A percentile compares a stretch with the other conserved stretches of the same genome.
Conservation (phyloP, 2,113 vertebrate genomes). For the Zapornia atra region DNA sequence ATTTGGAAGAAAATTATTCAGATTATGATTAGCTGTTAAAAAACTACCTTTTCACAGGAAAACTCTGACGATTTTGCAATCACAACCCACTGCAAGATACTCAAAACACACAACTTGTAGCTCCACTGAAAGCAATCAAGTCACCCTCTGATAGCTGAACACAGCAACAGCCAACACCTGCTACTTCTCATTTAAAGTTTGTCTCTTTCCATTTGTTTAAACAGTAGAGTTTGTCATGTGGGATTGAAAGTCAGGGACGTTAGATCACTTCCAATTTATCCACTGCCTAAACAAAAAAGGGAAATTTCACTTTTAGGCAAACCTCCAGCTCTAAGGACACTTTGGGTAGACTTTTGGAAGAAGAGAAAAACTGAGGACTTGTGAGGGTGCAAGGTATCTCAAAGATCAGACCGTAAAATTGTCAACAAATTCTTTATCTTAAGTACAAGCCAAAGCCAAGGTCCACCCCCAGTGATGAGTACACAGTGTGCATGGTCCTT, state of each 20-base stretch:
- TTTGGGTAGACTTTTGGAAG: background rate
- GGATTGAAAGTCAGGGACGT: background rate
- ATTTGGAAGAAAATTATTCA: conserved; percentile 44
- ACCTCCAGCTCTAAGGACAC: background rate
- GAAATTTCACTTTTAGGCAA: background rate
- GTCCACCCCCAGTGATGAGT: background rate
- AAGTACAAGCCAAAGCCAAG: background rate
- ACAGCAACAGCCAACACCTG: background rate
- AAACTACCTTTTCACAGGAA: conserved; percentile 1
- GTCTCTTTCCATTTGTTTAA: background rate
- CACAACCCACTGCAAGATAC: background rate
- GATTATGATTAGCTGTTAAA: conserved; percentile 16
- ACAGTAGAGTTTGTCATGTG: background rate
- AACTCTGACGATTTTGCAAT: conserved; percentile 4
- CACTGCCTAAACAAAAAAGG: background rate
- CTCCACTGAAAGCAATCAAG: background rate
- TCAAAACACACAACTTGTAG: background rate
- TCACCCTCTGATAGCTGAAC: background rate
- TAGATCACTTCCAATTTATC: background rate
- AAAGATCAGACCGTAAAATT: background rate
- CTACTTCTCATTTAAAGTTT: background rate
- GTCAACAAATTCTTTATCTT: background rate
- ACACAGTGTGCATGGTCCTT: background rate
- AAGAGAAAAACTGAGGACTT: background rate
- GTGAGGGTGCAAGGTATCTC: background rate